Conservation (phyloP, 2,113 vertebrate genomes). For the Proterorhinus semilunaris region DNA sequence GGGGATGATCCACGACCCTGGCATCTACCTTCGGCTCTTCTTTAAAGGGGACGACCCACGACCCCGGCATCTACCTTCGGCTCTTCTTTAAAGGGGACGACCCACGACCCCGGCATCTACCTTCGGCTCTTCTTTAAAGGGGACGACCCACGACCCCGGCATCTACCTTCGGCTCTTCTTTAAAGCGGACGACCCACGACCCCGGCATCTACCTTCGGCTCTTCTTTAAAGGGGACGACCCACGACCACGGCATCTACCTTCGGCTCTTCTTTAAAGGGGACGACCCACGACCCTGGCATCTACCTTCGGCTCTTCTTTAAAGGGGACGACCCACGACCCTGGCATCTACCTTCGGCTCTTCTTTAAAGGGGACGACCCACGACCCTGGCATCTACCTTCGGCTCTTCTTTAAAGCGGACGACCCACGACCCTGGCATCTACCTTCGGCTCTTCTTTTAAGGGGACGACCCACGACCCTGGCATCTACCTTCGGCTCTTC, state of each 20-base stretch:
- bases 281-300: constrained; percentile 36
- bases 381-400: no score
- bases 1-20: constrained; percentile 33
- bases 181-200: constrained; percentile 30
- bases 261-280: not conserved
- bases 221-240: constrained; percentile 16
- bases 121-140: not conserved
- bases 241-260: no score
- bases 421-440: constrained; percentile 39
- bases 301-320: no score
- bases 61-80: no score
- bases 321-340: constrained; percentile 33
- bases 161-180: no score
- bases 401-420: not conserved
- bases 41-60: constrained; percentile 23
- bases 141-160: constrained; percentile 34
- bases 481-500: no score
- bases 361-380: constrained; percentile 19
- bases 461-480: constrained; percentile 33
- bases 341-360: no score
- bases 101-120: constrained; percentile 30
- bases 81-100: constrained; percentile 18
- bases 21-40: no score
- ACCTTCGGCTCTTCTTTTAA: constrained; percentile 1
- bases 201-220: no score